Evolutionary conservation across 2,113 vertebrate genomes (phyloP), one percentile per base, ranked within the genome.

Genomic region (Numenius arquata): DNA sequence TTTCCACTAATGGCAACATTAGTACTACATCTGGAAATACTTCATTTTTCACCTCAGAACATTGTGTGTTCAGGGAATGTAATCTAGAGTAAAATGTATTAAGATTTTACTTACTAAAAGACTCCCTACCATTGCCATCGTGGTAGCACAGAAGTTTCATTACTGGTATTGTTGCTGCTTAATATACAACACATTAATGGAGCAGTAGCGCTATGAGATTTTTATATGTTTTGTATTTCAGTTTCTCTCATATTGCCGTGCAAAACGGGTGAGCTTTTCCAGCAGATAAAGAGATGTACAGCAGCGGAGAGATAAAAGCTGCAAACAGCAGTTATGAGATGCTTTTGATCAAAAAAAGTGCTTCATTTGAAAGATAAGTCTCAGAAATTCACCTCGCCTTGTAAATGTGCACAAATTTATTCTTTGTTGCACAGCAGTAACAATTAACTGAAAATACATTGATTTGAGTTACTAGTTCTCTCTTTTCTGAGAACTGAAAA

Each of bases 281-380:
- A 71, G 59, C 23, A 94, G 88, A 73, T 94, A 76, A 89, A 90
- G 71, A 70, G 63, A 90, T 71, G 63, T 72, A 89, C n/a, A 89
- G 66, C 80, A 86, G 63, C 0, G 1, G 47, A 23, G 72, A 95
- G 85, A 83, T 88, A 87, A 90, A 88, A 96, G 78, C 88, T 67
- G 36, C 84, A 94, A 95, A 87, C 27, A 66, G 80, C 76, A 72
- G 67, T 91, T 95, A 90, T 77, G 83, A 91, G 90, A 94, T 88
- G 58, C 23, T 95, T 94, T 95, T 92, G 88, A 95, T 96, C 43
- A 93, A 88, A 84, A 85, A 91, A 82, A 83, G 38, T 29, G 36
- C 77, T 95, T 89, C 2, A 70, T 74, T 93, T 93, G 85, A 92
- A 96, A 93, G 88, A 78, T 89, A 95, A 95, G 62, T n/a, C 66